Evolutionary conservation across 1,140 invertebrate species (phyloP).

Genomic region (Drosophila grimshawi): DNA sequence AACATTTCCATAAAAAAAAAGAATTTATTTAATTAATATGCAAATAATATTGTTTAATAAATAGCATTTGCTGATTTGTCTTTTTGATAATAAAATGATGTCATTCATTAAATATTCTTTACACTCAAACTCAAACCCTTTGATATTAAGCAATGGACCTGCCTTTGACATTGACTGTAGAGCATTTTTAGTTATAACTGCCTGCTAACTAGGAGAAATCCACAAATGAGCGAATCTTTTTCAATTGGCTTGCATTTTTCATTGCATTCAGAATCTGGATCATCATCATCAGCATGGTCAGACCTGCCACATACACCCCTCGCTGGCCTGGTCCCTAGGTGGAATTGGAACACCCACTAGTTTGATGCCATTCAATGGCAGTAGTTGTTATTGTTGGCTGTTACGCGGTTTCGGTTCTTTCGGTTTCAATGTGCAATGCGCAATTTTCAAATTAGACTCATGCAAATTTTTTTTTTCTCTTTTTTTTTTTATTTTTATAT

Average conservation of each 20-base stretch:
- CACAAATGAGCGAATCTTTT: constrained; percentile 64
- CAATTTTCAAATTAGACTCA: constrained; percentile 81
- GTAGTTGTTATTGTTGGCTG: constrained; percentile 31
- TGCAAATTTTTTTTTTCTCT: constrained; percentile 43
- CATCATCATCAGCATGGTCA: constrained; percentile 30
- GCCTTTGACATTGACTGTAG: constrained; percentile 61
- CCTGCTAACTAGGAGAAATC: constrained; percentile 46
- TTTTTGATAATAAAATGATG: too few relatives aligned
- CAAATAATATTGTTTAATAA: too few relatives aligned
- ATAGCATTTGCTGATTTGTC: too few relatives aligned
- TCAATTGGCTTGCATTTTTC: constrained; percentile 73
- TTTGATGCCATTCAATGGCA: constrained; percentile 32
- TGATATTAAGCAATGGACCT: constrained; percentile 4
- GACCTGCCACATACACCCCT: neutral
- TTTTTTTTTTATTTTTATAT: constrained; percentile 33
- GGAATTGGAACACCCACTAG: constrained; percentile 19
- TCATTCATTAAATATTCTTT: neutral
- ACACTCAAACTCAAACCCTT: neutral
- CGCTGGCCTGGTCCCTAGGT: neutral
- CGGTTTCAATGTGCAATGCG: constrained; percentile 52
- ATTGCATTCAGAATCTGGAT: constrained; percentile 70
- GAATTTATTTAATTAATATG: too few relatives aligned
- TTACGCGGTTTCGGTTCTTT: constrained; percentile 56
- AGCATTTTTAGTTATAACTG: constrained; percentile 25
- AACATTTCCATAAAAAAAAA: too few relatives aligned